These are phyloP conservation scores for Corythaeola cristata DNA, from an alignment of 2,113 vertebrate genomes.

Conservation along the genomic window DNA sequence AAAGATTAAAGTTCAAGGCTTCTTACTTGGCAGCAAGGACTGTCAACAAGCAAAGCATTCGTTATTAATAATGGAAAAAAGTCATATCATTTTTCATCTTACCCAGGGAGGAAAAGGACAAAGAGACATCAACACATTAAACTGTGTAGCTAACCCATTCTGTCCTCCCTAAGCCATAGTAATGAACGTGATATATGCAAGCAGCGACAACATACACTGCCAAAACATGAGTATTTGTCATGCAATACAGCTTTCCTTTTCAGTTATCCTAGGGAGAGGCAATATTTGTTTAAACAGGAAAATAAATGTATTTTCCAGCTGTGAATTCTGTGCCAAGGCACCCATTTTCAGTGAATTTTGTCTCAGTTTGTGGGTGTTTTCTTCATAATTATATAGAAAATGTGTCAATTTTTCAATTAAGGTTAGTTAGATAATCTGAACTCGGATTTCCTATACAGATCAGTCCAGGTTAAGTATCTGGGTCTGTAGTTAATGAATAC, in stretches of 20 bases:
- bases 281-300: neutral
- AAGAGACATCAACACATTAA: neutral
- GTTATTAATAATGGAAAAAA: constrained; percentile 1
- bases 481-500: constrained; percentile 28
- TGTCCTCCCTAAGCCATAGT: neutral
- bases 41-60: neutral
- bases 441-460: neutral
- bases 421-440: neutral
- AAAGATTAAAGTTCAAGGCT: neutral
- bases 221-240: neutral
- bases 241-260: neutral
- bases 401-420: neutral
- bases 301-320: neutral
- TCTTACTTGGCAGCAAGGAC: neutral
- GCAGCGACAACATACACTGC: neutral
- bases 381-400: neutral
- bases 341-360: neutral
- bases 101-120: neutral
- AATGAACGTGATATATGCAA: neutral
- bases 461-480: neutral
- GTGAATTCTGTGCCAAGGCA: neutral
- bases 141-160: neutral
- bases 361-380: neutral
- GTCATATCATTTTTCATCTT: neutral
- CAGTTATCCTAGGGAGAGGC: neutral